Evolutionary conservation across 2,888 invertebrate genomes (phyloP).

Genomic region (Lissonota sp.): DNA sequence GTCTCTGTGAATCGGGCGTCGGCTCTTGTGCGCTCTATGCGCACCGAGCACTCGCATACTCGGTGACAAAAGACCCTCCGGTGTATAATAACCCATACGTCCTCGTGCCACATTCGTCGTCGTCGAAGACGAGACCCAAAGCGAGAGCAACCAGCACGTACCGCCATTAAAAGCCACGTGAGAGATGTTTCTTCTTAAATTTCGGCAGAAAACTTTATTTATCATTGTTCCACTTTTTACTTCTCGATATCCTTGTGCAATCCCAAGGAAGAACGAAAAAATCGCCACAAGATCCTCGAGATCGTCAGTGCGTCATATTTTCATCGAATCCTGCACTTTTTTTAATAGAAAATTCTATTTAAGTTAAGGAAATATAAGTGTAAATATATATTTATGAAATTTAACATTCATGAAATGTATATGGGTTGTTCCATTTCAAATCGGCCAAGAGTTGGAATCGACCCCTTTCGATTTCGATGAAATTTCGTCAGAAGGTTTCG

Average conservation of each 20-base stretch:
- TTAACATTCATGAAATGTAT: too few species aligned
- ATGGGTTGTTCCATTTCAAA: too few species aligned
- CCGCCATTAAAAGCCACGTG: not conserved
- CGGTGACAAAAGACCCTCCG: conserved; percentile 71
- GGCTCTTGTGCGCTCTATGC: conserved; percentile 26
- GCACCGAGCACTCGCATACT: conserved; percentile 11
- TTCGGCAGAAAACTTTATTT: conserved; percentile 6
- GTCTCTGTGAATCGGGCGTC: conserved; percentile 47
- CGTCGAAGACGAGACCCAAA: conserved; percentile 35
- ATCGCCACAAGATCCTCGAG: conserved; percentile 2
- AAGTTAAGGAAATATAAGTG: too few species aligned
- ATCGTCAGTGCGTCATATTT: too few species aligned
- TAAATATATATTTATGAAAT: not conserved
- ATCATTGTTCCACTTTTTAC: too few species aligned
- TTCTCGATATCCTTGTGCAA: conserved; percentile 19
- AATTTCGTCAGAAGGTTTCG: too few species aligned
- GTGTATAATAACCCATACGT: conserved; percentile 72
- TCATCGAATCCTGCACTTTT: too few species aligned
- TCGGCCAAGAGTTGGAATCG: too few species aligned
- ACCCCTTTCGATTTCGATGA: too few species aligned
- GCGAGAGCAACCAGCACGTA: not conserved
- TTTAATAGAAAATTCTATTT: too few species aligned
- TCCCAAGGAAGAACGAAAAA: not conserved
- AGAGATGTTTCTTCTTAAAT: not conserved
- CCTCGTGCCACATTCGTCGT: conserved; percentile 76